phyloP scores from a whole-genome alignment of 2,888 invertebrate species.

The Drosophila nigricruria region DNA sequence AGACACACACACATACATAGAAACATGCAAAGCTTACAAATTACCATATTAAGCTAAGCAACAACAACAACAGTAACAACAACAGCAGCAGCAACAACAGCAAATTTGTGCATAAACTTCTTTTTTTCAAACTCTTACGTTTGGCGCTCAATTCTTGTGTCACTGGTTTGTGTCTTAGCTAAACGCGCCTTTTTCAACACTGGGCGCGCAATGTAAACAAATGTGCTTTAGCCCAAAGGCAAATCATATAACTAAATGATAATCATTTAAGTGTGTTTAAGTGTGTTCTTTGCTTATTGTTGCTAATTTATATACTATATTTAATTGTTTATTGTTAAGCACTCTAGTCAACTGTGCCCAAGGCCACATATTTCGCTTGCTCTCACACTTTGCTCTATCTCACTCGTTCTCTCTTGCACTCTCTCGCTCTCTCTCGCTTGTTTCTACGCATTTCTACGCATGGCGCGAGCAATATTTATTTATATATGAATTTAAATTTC shows the following conservation, averaged over 20 bases:
- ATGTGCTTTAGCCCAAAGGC: not conserved
- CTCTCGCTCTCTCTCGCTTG: constrained; percentile 8
- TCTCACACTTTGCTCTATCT: not conserved
- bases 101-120: constrained; percentile 6
- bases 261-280: constrained; percentile 5
- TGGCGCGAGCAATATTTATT: constrained; percentile 43
- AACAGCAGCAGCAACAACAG: constrained; percentile 11
- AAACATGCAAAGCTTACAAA: constrained; percentile 42
- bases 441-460: constrained; percentile 51
- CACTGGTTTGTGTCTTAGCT: constrained; percentile 54
- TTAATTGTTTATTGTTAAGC: constrained; percentile 1
- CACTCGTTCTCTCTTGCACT: constrained; percentile 1
- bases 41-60: constrained; percentile 66
- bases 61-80: constrained; percentile 24
- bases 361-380: constrained; percentile 36
- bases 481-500: constrained; percentile 50
- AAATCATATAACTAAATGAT: constrained; percentile 7
- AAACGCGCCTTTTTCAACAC: constrained; percentile 44
- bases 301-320: constrained; percentile 14
- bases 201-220: constrained; percentile 45
- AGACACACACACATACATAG: constrained; percentile 4
- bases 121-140: constrained; percentile 20
- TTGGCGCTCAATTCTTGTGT: constrained; percentile 28
- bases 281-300: not conserved
- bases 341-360: constrained; percentile 6